phyloP scores from a whole-genome alignment of 1,140 invertebrate species.

The Subanguina moxae region DNA sequence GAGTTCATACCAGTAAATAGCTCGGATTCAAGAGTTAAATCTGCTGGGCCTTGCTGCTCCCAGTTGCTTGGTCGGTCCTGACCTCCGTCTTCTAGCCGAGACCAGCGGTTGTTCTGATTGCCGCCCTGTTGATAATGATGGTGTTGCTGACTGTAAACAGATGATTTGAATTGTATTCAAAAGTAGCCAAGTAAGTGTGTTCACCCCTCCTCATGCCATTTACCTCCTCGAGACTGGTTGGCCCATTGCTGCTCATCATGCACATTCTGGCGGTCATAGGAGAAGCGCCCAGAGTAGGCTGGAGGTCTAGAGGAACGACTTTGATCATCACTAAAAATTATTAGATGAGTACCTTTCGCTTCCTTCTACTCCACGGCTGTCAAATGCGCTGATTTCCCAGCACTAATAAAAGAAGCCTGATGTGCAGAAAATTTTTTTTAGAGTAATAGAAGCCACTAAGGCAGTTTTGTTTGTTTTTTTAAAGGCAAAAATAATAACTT shows the following conservation, averaged over 20 bases:
- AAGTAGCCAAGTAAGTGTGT: not conserved
- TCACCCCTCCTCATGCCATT: slow-evolving; percentile 7
- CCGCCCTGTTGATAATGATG: too few species aligned
- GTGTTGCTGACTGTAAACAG: too few species aligned
- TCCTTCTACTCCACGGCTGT: too few species aligned
- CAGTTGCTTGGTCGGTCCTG: slow-evolving; percentile 19
- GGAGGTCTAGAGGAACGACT: not conserved
- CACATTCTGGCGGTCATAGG: slow-evolving; percentile 45
- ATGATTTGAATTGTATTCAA: not conserved
- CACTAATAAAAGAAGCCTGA: too few species aligned
- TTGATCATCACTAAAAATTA: not conserved
- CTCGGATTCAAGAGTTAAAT: slow-evolving; percentile 44
- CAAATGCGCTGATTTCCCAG: too few species aligned
- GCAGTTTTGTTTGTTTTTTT: too few species aligned
- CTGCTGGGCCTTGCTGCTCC: slow-evolving; percentile 44
- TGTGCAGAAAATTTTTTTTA: too few species aligned
- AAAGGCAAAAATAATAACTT: too few species aligned
- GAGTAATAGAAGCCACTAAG: too few species aligned
- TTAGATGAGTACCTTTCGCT: too few species aligned
- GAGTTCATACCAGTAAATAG: slow-evolving; percentile 59
- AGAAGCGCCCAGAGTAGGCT: slow-evolving; percentile 41
- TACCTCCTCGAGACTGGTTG: slow-evolving; percentile 11
- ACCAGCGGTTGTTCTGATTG: not conserved
- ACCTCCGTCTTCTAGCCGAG: not conserved
- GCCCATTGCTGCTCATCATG: slow-evolving; percentile 50